A percentile compares a stretch with the other conserved stretches of the same genome.
Evolutionary conservation across 2,888 invertebrate genomes (phyloP).

Genomic region (Congeria kusceri): DNA sequence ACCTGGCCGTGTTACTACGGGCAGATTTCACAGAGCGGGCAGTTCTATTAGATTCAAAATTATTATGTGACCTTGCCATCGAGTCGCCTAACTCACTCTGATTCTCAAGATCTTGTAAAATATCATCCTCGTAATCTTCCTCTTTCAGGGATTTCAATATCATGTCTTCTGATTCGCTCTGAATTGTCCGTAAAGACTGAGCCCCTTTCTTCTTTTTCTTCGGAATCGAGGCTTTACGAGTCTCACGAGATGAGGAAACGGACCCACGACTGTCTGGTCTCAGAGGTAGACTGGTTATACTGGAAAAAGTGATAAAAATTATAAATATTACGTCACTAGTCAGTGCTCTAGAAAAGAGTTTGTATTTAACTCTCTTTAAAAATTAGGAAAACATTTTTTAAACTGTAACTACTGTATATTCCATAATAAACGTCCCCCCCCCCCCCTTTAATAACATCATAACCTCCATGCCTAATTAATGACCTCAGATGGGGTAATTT

Average conservation of each 20-base stretch:
- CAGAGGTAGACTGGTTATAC: background rate
- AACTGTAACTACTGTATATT: too few relatives aligned
- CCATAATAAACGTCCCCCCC: too few relatives aligned
- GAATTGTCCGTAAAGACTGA: constrained; percentile 51
- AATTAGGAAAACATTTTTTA: too few relatives aligned
- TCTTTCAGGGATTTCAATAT: constrained; percentile 77
- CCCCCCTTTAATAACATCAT: too few relatives aligned
- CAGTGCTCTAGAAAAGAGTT: too few relatives aligned
- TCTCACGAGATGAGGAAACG: constrained; percentile 56
- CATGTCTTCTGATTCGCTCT: constrained; percentile 73
- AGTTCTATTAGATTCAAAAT: constrained; percentile 35
- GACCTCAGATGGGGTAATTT: too few relatives aligned
- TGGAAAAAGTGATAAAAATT: background rate
- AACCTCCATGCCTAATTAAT: too few relatives aligned
- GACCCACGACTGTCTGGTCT: constrained; percentile 76
- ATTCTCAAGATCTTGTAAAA: constrained; percentile 72
- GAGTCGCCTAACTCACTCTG: constrained; percentile 62
- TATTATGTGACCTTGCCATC: constrained; percentile 32
- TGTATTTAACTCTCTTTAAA: too few relatives aligned
- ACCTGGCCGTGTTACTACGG: constrained; percentile 40
- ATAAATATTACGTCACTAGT: too few relatives aligned
- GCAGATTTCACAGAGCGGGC: constrained; percentile 52
- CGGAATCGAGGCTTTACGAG: constrained; percentile 50
- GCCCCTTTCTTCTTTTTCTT: constrained; percentile 70
- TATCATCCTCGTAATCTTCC: constrained; percentile 76